Evolutionary conservation across 2,888 invertebrate genomes (phyloP), one percentile per base, ranked within the genome.

Genomic region (Brachylomia viminalis): DNA sequence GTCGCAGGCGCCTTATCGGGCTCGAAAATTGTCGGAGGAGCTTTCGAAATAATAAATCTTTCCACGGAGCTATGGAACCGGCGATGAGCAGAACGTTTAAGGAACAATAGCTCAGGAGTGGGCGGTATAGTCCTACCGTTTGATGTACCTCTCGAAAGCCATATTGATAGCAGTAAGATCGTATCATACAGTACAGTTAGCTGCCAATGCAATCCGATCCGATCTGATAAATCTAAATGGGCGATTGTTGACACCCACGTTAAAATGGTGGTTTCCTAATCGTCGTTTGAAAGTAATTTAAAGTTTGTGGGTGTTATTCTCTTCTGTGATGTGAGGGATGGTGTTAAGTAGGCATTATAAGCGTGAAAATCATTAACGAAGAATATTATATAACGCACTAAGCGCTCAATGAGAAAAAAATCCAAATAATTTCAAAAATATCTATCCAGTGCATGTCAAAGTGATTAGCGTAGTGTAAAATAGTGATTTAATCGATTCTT

Each of bases 1-100:
- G 82, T 85, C 87, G 83, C 86, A 85, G 83, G 87, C 86, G 85
- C 91, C 92, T 92, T 93, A 94, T 93, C 91, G 87, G 88, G 90
- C 89, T 89, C 86, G 87, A 90, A 84, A 91, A 88, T 87, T 87
- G 88, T 88, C 84, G 85, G 88, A 87, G 86, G 73, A 88, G 90
- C 91, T 94, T 95, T 93, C 92, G 90, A 92, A 92, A 92, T 87
- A 89, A 93, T 94, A 93, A 92, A 92, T 94, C 90, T 87, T 88
- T 58, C 56, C 66, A 69, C 73, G 85, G 72, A 88, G 91, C 89
- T 86, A 87, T 80, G 75, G 84, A 87, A 86, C 58, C 8, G 68
- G 87, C 83, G 87, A 80, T 86, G 75, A 84, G 81, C 64, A 58
- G 61, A 66, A 67, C 73, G 75, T 73, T 85, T 75, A 82, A 79